Evolutionary conservation across 2,797 vertebrate species (phyloP).

Genomic region (Xenentodon cancila): DNA sequence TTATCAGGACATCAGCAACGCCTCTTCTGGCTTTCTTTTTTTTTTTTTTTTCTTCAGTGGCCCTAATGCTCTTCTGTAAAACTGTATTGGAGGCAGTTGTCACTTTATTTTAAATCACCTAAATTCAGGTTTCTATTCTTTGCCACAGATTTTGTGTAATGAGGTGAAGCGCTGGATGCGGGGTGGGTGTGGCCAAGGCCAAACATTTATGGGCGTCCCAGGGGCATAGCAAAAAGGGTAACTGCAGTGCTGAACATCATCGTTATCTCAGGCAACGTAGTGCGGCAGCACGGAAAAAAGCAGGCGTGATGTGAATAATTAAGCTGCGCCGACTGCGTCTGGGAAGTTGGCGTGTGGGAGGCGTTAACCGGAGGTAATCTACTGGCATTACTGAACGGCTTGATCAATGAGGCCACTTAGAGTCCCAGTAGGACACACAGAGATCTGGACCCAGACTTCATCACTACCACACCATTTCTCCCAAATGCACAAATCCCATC

Average conservation of each 20-base stretch:
- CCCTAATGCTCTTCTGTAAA: no score
- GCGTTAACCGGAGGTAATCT: slow-evolving; percentile 66
- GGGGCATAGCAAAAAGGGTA: slow-evolving; percentile 47
- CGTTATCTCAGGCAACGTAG: slow-evolving; percentile 58
- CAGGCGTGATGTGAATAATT: slow-evolving; percentile 61
- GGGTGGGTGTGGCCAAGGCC: background rate
- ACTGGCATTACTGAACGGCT: slow-evolving; percentile 58
- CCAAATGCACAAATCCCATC: slow-evolving; percentile 11
- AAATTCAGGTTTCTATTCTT: slow-evolving; percentile 8
- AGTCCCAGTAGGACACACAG: slow-evolving; percentile 32
- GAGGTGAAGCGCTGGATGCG: background rate
- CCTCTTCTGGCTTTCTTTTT: no score
- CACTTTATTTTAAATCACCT: slow-evolving; percentile 4
- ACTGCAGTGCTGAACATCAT: slow-evolving; percentile 59
- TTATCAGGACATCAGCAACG: no score
- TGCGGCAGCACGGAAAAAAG: slow-evolving; percentile 17
- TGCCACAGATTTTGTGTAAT: background rate
- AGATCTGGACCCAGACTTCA: slow-evolving; percentile 26
- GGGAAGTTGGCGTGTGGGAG: slow-evolving; percentile 60
- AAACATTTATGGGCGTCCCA: slow-evolving; percentile 68
- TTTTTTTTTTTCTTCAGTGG: no score
- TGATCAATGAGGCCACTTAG: slow-evolving; percentile 79
- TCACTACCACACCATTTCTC: slow-evolving; percentile 12
- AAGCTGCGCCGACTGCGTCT: slow-evolving; percentile 71
- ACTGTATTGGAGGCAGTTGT: background rate